These are phyloP conservation scores for Synergus umbraculus DNA, from an alignment of 2,888 invertebrate genomes.

Conservation along the genomic window DNA sequence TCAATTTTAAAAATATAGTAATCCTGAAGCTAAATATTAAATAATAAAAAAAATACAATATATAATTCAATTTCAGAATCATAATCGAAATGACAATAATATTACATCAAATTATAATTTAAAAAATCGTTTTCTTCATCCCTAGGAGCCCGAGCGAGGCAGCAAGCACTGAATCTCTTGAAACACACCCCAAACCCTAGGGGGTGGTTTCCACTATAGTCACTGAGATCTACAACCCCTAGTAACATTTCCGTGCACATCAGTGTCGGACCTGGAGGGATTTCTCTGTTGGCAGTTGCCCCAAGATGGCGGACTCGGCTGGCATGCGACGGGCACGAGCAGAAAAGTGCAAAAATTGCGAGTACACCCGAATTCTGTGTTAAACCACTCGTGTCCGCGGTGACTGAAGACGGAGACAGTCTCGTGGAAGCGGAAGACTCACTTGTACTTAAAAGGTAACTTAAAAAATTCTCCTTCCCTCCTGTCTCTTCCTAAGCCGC, in stretches of 20 bases:
- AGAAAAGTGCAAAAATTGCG: conserved; percentile 71
- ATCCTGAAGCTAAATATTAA: too few relatives aligned
- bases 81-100: too few relatives aligned
- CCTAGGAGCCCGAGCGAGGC: background rate
- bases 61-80: too few relatives aligned
- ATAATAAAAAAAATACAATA: too few relatives aligned
- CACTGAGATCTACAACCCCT: conserved; percentile 40
- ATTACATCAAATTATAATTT: too few relatives aligned
- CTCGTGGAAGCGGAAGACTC: conserved; percentile 51
- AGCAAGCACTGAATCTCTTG: background rate
- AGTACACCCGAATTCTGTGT: conserved; percentile 69
- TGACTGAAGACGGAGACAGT: conserved; percentile 54
- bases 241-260: conserved; percentile 21
- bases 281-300: conserved; percentile 58
- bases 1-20: too few relatives aligned
- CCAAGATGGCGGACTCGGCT: conserved; percentile 76
- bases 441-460: conserved; percentile 55
- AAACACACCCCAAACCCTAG: background rate
- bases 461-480: conserved; percentile 45
- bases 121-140: background rate
- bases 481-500: conserved; percentile 44
- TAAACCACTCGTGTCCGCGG: conserved; percentile 62
- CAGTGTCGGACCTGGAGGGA: conserved; percentile 54
- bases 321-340: conserved; percentile 73
- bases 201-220: conserved; percentile 35